phyloP scores from a whole-genome alignment of 2,888 invertebrate genomes.

The Antheraea assamensis region DNA sequence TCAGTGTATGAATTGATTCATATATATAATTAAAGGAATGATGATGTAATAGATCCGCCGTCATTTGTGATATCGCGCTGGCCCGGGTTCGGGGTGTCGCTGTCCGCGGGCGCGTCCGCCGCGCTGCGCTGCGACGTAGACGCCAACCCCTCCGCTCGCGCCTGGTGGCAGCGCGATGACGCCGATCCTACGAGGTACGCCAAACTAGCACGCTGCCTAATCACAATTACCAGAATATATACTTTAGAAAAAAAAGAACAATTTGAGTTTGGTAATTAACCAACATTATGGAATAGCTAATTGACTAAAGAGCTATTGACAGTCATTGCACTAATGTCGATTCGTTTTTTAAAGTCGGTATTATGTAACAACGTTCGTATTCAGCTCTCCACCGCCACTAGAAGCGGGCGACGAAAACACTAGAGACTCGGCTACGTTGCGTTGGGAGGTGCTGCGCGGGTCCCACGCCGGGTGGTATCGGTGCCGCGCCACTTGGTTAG shows the following conservation, averaged over 20 bases:
- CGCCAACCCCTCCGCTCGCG: constrained; percentile 93
- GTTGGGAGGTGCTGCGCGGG: constrained; percentile 90
- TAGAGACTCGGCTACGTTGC: constrained; percentile 85
- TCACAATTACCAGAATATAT: too few relatives aligned
- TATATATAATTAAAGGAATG: background rate
- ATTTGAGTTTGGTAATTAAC: too few relatives aligned
- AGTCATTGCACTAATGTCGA: too few relatives aligned
- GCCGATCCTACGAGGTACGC: constrained; percentile 76
- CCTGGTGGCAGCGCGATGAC: constrained; percentile 90
- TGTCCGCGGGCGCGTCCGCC: constrained; percentile 93
- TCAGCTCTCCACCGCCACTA: constrained; percentile 58
- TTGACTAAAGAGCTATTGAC: too few relatives aligned
- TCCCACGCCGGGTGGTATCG: constrained; percentile 97
- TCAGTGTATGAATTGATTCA: too few relatives aligned
- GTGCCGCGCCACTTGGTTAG: constrained; percentile 91
- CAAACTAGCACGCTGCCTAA: background rate
- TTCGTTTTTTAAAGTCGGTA: background rate
- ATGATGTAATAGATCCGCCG: constrained; percentile 86
- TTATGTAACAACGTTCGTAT: background rate
- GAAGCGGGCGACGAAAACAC: constrained; percentile 47
- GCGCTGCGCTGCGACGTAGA: constrained; percentile 96
- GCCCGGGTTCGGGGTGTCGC: constrained; percentile 95
- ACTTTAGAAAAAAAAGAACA: too few relatives aligned
- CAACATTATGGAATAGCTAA: too few relatives aligned
- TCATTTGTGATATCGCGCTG: constrained; percentile 95